A percentile compares a stretch with the other conserved stretches of the same genome.
Evolutionary conservation across 2,888 invertebrate genomes (phyloP).

Genomic region (Nipponacmea schrenckii): DNA sequence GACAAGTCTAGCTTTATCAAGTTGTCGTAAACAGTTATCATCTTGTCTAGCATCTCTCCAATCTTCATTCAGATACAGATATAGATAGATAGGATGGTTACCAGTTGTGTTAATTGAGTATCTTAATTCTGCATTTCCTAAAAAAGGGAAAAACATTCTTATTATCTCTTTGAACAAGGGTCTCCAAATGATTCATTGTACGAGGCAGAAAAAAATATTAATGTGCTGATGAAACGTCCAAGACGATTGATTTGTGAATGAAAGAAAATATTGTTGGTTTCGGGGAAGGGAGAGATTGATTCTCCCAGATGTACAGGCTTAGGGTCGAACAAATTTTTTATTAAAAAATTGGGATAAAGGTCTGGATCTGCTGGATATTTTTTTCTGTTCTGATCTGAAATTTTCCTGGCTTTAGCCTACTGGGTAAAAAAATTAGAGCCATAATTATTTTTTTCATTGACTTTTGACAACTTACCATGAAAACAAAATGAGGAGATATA

Average conservation of each 20-base stretch:
- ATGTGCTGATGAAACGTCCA: not conserved
- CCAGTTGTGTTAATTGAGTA: conserved; percentile 52
- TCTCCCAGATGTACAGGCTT: no score
- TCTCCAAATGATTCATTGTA: no score
- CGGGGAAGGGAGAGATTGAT: no score
- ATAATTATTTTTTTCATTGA: no score
- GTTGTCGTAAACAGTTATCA: conserved; percentile 44
- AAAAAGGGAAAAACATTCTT: conserved; percentile 17
- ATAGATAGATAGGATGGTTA: conserved; percentile 38
- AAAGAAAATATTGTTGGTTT: no score
- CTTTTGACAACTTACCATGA: conserved; percentile 49
- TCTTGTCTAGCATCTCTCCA: conserved; percentile 49
- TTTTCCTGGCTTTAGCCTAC: no score
- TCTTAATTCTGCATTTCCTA: conserved; percentile 56
- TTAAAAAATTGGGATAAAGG: not conserved
- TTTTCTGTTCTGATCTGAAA: no score
- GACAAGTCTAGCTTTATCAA: conserved; percentile 49
- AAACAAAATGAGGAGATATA: conserved; percentile 60
- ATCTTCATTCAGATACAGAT: conserved; percentile 57
- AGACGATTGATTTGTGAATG: no score
- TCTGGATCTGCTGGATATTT: no score
- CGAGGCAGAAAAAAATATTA: no score
- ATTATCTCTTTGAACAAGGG: not conserved
- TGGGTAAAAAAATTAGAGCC: no score
- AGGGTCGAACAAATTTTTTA: no score